These are phyloP conservation scores for Watsonalla cultraria DNA, from an alignment of 2,888 invertebrate species.

Conservation along the genomic window DNA sequence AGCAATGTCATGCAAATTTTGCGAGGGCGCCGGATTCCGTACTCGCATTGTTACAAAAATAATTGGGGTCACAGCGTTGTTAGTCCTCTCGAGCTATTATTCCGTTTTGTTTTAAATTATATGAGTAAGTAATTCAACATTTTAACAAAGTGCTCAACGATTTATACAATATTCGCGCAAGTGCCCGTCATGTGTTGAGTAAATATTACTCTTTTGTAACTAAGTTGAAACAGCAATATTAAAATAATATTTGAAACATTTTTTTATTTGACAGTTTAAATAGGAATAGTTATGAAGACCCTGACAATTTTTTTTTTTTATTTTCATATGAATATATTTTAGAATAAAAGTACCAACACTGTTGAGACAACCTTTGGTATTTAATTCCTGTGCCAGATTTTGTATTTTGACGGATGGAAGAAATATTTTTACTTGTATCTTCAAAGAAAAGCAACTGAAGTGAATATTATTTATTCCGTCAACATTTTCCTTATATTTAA, in stretches of 20 bases:
- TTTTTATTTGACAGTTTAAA: no score
- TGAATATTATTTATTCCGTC: not conserved
- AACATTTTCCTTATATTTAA: not conserved
- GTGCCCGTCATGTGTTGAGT: not conserved
- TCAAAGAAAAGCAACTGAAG: not conserved
- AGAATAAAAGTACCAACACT: no score
- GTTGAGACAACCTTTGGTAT: no score
- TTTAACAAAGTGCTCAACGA: not conserved
- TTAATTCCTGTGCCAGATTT: no score
- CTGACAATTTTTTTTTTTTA: no score
- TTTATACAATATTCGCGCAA: not conserved
- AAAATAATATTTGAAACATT: no score
- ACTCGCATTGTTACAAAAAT: slow-evolving; percentile 67
- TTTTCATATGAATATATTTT: no score
- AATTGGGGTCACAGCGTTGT: slow-evolving; percentile 60
- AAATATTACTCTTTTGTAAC: no score
- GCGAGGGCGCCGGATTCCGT: slow-evolving; percentile 45
- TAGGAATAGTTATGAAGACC: no score
- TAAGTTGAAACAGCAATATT: no score
- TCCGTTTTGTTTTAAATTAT: slow-evolving; percentile 25
- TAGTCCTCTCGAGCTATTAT: slow-evolving; percentile 45
- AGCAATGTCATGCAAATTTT: slow-evolving; percentile 68
- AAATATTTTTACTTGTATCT: not conserved
- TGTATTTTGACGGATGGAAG: no score
- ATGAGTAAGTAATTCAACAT: slow-evolving; percentile 12